Evolutionary conservation across 2,797 vertebrate species (phyloP).

Genomic region (Sus cebifrons): DNA sequence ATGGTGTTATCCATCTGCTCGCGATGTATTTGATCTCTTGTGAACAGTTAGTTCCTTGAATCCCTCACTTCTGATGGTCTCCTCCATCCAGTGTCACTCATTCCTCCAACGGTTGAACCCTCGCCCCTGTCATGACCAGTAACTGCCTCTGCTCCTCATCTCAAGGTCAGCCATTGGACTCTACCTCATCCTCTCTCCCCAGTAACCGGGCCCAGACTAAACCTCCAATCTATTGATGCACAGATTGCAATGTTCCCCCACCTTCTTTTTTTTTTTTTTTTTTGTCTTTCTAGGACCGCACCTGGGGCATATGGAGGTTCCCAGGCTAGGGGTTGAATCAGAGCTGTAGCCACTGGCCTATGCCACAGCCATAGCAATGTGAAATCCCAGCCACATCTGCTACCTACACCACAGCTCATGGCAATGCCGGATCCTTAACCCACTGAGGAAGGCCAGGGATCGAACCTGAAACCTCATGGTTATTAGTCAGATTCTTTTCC

Average conservation of each 20-base stretch:
- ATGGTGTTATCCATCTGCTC: not conserved
- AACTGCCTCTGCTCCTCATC: not conserved
- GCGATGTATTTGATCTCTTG: rapidly evolving
- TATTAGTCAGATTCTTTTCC: no score
- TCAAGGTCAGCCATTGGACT: not conserved
- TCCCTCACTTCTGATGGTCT: not conserved
- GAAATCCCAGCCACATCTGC: no score
- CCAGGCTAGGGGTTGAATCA: no score
- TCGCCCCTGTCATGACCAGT: not conserved
- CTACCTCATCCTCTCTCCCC: not conserved
- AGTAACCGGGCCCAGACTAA: rapidly evolving
- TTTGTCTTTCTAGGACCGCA: no score
- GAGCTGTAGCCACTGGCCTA: no score
- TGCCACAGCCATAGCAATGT: no score
- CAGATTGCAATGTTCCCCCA: not conserved
- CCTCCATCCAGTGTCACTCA: not conserved
- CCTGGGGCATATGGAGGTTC: no score
- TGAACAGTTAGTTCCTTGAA: not conserved
- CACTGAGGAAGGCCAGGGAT: no score
- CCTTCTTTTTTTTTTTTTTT: no score
- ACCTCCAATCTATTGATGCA: not conserved
- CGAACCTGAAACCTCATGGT: no score
- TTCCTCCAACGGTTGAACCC: not conserved
- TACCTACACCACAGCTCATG: no score
- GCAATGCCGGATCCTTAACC: no score